These are phyloP conservation scores for Elanus axillaris DNA, from an alignment of 2,113 vertebrate species.

Conservation along the genomic window DNA sequence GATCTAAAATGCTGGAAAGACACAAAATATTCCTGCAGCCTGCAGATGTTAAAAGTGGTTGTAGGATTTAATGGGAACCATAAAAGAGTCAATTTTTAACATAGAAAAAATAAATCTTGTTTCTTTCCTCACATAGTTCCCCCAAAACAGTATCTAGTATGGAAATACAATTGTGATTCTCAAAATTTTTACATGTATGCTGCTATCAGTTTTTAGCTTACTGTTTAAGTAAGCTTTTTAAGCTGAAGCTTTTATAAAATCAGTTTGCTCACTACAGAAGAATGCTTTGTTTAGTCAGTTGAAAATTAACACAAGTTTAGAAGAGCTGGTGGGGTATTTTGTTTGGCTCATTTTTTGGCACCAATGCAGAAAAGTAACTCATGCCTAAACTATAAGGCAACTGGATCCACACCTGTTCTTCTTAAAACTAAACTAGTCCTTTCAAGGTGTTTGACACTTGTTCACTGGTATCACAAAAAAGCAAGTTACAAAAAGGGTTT, in stretches of 20 bases:
- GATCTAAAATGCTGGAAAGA: background rate
- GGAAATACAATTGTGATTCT: constrained; percentile 34
- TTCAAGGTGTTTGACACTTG: background rate
- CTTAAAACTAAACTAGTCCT: background rate
- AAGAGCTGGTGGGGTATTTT: constrained; percentile 40
- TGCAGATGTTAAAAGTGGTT: background rate
- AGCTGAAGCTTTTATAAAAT: constrained; percentile 17
- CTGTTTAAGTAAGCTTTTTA: background rate
- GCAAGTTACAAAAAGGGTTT: background rate
- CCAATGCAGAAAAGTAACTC: background rate
- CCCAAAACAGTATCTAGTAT: background rate
- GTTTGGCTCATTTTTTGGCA: constrained; percentile 28
- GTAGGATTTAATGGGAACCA: constrained; percentile 25
- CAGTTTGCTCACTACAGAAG: background rate
- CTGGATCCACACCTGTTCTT: background rate
- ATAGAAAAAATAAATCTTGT: constrained; percentile 7
- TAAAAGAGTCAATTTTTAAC: constrained; percentile 13
- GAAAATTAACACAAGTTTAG: constrained; percentile 33
- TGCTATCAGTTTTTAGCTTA: background rate
- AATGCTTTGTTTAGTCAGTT: constrained; percentile 28
- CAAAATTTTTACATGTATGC: constrained; percentile 19
- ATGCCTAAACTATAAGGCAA: background rate
- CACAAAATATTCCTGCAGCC: background rate
- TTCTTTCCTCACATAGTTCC: background rate
- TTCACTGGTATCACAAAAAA: background rate